Evolutionary conservation across 2,113 vertebrate genomes (phyloP).

Genomic region (Sarotherodon lohbergeri): DNA sequence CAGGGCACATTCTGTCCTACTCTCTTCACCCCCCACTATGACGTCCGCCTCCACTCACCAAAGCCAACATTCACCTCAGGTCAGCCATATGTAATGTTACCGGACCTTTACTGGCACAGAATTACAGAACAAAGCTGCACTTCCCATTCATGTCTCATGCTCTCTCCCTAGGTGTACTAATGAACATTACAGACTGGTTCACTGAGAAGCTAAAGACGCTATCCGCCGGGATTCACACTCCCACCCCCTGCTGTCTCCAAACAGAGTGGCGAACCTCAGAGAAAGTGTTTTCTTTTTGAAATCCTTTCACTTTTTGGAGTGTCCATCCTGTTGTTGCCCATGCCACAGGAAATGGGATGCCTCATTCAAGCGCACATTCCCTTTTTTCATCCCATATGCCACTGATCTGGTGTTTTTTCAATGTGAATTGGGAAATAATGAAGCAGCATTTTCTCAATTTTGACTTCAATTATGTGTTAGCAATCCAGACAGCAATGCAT

Average conservation of each 20-base stretch:
- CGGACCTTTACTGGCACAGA: conserved; percentile 37
- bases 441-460: neutral
- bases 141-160: conserved; percentile 17
- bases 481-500: neutral
- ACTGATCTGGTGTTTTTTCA: neutral
- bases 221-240: neutral
- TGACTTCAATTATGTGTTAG: neutral
- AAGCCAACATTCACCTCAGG: conserved; percentile 69
- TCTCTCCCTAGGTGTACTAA: conserved; percentile 61
- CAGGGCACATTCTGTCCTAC: conserved; percentile 12
- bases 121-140: conserved; percentile 61
- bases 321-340: conserved; percentile 2
- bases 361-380: neutral
- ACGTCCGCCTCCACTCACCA: neutral
- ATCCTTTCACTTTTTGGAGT: conserved; percentile 46
- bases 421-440: neutral
- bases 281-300: conserved; percentile 51
- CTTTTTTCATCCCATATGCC: neutral
- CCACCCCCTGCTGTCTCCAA: neutral
- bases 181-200: conserved; percentile 74
- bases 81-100: conserved; percentile 72
- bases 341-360: conserved; percentile 22
- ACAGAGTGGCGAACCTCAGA: conserved; percentile 10
- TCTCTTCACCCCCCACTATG: conserved; percentile 17
- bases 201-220: conserved; percentile 61